Conservation (phyloP, 2,888 invertebrate genomes). For the Drosophila algonquin region DNA sequence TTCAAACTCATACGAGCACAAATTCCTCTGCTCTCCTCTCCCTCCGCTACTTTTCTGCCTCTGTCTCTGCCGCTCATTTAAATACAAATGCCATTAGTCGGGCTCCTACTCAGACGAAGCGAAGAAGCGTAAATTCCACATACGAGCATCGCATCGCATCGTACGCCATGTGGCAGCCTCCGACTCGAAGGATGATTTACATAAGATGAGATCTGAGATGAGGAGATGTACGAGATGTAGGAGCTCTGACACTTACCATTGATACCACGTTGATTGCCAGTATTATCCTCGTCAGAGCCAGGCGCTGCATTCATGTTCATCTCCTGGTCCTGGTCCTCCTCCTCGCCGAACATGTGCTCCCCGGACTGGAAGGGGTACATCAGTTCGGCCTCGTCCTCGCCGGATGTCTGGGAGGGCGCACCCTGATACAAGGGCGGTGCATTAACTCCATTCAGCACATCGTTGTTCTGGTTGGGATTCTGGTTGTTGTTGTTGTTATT, state of each 20-base stretch:
- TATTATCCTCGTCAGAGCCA: conserved; percentile 66
- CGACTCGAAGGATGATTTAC: background rate
- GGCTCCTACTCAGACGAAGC: conserved; percentile 14
- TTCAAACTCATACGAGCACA: background rate
- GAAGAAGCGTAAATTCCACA: conserved; percentile 42
- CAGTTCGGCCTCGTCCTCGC: conserved; percentile 81
- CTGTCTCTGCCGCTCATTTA: conserved; percentile 46
- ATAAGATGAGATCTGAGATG: background rate
- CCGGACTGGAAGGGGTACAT: conserved; percentile 80
- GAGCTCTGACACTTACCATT: conserved; percentile 79
- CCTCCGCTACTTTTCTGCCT: conserved; percentile 54
- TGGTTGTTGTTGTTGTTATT: conserved; percentile 52
- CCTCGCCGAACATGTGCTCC: conserved; percentile 81
- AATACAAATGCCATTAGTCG: conserved; percentile 71
- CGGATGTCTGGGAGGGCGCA: conserved; percentile 81
- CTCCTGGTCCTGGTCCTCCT: conserved; percentile 67
- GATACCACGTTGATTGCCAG: conserved; percentile 74
- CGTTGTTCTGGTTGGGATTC: conserved; percentile 45
- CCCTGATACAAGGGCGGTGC: conserved; percentile 80
- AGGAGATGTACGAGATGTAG: background rate
- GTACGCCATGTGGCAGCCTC: too few relatives aligned
- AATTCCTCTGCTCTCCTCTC: background rate
- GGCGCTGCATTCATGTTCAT: conserved; percentile 71
- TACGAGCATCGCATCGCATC: conserved; percentile 6
- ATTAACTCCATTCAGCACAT: conserved; percentile 55